These are phyloP conservation scores for Torymus auratus DNA, from an alignment of 2,888 invertebrate species.

Conservation along the genomic window DNA sequence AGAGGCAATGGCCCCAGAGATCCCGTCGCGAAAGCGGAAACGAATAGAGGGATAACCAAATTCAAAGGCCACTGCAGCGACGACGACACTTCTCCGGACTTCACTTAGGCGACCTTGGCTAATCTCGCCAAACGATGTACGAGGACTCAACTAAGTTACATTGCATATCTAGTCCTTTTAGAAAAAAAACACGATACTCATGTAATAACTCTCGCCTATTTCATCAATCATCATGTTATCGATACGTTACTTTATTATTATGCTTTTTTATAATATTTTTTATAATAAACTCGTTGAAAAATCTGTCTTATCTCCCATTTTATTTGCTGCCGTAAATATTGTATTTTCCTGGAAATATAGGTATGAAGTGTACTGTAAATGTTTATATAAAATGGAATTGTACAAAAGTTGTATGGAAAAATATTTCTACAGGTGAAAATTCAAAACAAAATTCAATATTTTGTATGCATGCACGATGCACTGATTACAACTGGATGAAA, in stretches of 20 bases:
- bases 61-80: not conserved
- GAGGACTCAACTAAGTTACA: slow-evolving; percentile 32
- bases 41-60: slow-evolving; percentile 31
- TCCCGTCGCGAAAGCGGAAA: not conserved
- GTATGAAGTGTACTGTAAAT: too few relatives aligned
- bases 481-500: too few relatives aligned
- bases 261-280: slow-evolving; percentile 36
- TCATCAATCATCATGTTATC: slow-evolving; percentile 29
- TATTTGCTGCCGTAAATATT: too few relatives aligned
- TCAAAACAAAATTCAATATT: too few relatives aligned
- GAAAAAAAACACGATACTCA: slow-evolving; percentile 40
- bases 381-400: too few relatives aligned
- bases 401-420: too few relatives aligned
- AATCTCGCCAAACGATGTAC: not conserved
- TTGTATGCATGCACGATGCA: too few relatives aligned
- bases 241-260: slow-evolving; percentile 24
- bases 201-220: slow-evolving; percentile 24
- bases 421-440: too few relatives aligned
- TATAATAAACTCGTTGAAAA: slow-evolving; percentile 45
- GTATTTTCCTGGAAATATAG: too few relatives aligned
- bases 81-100: not conserved
- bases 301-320: not conserved
- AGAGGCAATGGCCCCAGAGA: not conserved
- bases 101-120: slow-evolving; percentile 14
- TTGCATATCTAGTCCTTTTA: slow-evolving; percentile 54